phyloP scores from a whole-genome alignment of 2,888 invertebrate genomes.

The Salpingus planirostris region DNA sequence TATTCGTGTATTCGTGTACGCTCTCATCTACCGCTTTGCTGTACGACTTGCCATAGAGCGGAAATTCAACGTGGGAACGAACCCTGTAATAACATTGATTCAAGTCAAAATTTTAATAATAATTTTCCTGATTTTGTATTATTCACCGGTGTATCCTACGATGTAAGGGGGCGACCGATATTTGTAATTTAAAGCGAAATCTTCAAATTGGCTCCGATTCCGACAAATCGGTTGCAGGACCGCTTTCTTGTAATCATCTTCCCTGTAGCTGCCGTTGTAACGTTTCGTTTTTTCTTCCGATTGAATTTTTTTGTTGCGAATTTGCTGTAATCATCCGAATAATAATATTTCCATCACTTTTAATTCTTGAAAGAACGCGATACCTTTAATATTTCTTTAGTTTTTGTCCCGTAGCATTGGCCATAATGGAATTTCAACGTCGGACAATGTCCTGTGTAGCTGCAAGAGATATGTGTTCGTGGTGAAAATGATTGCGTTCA shows the following conservation, averaged over 20 bases:
- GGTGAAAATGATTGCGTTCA: too few relatives aligned
- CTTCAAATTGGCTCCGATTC: slow-evolving; percentile 34
- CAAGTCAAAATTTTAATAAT: too few relatives aligned
- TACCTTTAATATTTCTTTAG: slow-evolving; percentile 57
- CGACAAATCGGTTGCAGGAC: slow-evolving; percentile 28
- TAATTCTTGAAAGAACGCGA: too few relatives aligned
- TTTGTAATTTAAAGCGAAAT: slow-evolving; percentile 41
- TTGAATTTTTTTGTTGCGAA: slow-evolving; percentile 43
- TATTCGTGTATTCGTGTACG: slow-evolving; percentile 44
- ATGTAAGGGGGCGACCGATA: slow-evolving; percentile 48
- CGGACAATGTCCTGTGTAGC: slow-evolving; percentile 66
- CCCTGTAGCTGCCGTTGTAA: too few relatives aligned
- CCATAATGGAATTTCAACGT: slow-evolving; percentile 62
- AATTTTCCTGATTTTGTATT: slow-evolving; percentile 2
- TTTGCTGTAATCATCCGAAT: too few relatives aligned
- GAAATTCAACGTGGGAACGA: slow-evolving; percentile 60
- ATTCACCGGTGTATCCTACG: slow-evolving; percentile 59
- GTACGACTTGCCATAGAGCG: slow-evolving; percentile 54
- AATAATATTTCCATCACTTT: too few relatives aligned
- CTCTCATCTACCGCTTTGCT: slow-evolving; percentile 52
- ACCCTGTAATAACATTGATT: slow-evolving; percentile 40
- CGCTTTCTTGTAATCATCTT: slow-evolving; percentile 42
- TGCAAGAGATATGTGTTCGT: too few relatives aligned
- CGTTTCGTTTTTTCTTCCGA: too few relatives aligned
- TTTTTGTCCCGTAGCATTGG: slow-evolving; percentile 61